Conservation (phyloP, 2,888 invertebrate species). For the Ellobium chinense region DNA sequence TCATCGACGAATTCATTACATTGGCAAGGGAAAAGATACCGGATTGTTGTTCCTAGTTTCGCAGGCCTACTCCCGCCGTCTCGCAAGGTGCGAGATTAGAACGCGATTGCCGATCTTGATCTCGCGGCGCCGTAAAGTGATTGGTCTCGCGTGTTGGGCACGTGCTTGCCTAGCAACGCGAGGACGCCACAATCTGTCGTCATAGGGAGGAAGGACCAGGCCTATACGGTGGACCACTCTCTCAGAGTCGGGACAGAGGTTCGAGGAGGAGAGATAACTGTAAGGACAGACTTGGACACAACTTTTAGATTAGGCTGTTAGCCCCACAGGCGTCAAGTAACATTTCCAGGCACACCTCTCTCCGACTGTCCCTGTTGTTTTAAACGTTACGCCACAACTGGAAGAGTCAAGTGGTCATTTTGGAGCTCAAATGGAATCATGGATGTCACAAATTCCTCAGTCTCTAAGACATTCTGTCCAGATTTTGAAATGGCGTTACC, state of each 20-base stretch:
- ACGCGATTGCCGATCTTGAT: conserved; percentile 1
- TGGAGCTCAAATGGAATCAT: not conserved
- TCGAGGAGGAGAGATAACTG: not conserved
- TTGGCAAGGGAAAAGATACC: not conserved
- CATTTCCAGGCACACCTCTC: not conserved
- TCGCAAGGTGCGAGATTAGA: conserved; percentile 16
- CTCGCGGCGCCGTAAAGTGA: conserved; percentile 19
- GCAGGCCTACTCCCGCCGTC: not conserved
- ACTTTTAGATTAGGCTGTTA: conserved; percentile 3
- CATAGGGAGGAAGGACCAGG: not conserved
- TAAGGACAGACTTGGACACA: not conserved
- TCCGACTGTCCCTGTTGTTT: not conserved
- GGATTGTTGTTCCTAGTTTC: not conserved
- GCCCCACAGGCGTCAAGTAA: not conserved
- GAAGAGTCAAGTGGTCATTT: not conserved
- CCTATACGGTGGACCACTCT: not conserved
- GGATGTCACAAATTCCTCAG: not conserved
- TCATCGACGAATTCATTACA: not conserved
- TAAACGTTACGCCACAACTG: not conserved
- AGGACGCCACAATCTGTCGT: conserved; percentile 38
- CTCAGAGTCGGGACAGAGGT: not conserved
- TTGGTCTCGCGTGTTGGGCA: conserved; percentile 27
- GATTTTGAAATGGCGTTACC: not conserved
- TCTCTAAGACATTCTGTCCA: not conserved
- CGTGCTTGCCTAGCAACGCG: conserved; percentile 42